Evolutionary conservation across 1,140 invertebrate species (phyloP), one percentile per base, ranked within the genome.

Genomic region (Dermatophagoides farinae): DNA sequence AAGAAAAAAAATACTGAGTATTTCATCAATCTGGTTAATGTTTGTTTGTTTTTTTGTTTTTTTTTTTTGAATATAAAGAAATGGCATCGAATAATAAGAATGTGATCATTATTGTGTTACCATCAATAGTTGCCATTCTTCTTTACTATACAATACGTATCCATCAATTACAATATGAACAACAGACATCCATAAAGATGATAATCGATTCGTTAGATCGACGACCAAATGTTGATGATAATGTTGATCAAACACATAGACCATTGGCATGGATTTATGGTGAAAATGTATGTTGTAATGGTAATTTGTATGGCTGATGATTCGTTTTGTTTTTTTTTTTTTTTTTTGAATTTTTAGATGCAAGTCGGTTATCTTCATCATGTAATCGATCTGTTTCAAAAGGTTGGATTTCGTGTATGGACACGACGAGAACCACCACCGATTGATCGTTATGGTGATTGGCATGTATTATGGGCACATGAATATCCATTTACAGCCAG

Each of bases 401-500:
- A 66, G 46, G 37, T 69, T 38, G 70, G 70, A 8, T 72, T 67
- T 64, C 38, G 60, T 22, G 6, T 22, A 16, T 37, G 39, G 18
- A 38, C 43, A n/a, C 37, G 61, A n/a, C 16, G 25, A 8, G 25
- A n/a, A n/a, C 53, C 53, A 40, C 53, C 53, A 38, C 14, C 14
- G 10, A 4, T 18, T 9, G 31, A 31, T 4, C 31, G 8, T 4
- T 18, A 20, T 43, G 20, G 53, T 14, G 25, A 57, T 16, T 95
- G 88, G 88, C 80, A 85, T 69, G 73, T 95, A 5, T 70, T 96
- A 6, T 97, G 91, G 91, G 81, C 88, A 1, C 87, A 93, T 71
- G 86, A 91, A 67, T 96, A 90, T 72, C 90, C 89, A 4, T 95
- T 92, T 68, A 74, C 76, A 46, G 72, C 71, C 0, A 70, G 76